Conservation (phyloP, 2,888 invertebrate genomes). For the Sepioteuthis lessoniana region DNA sequence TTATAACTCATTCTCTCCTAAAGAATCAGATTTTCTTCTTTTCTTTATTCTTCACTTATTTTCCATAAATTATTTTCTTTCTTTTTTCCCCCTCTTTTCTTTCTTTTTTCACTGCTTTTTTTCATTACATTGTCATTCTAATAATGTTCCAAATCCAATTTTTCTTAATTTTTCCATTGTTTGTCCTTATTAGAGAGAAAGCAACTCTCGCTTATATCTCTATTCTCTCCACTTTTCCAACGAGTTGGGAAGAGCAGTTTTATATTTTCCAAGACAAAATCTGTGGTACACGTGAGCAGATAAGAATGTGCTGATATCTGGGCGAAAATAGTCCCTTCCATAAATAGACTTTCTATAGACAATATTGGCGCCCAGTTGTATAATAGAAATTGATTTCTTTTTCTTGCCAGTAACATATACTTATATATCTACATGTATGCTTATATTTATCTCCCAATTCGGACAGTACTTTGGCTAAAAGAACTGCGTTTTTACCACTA, state of each 20-base stretch:
- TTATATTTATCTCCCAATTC: not conserved
- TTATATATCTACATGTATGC: not conserved
- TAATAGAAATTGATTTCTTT: not conserved
- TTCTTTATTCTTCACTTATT: no score
- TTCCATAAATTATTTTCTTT: no score
- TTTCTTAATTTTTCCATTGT: not conserved
- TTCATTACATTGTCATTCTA: not conserved
- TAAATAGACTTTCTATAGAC: not conserved
- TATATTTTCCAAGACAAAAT: not conserved
- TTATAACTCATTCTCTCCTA: no score
- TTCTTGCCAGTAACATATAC: not conserved
- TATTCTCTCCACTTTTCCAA: not conserved
- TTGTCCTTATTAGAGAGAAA: not conserved
- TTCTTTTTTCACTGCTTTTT: not conserved
- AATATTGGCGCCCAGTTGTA: not conserved
- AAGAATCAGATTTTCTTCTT: no score
- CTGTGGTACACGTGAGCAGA: not conserved
- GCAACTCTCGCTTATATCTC: not conserved
- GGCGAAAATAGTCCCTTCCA: not conserved
- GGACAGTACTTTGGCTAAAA: not conserved
- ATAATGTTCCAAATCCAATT: not conserved
- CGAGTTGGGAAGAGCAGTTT: not conserved
- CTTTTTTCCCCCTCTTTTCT: no score
- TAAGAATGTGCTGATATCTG: constrained; percentile 15
- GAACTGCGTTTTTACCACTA: not conserved